These are phyloP conservation scores for Phorcus lineatus DNA, from an alignment of 2,888 invertebrate genomes.

Conservation along the genomic window DNA sequence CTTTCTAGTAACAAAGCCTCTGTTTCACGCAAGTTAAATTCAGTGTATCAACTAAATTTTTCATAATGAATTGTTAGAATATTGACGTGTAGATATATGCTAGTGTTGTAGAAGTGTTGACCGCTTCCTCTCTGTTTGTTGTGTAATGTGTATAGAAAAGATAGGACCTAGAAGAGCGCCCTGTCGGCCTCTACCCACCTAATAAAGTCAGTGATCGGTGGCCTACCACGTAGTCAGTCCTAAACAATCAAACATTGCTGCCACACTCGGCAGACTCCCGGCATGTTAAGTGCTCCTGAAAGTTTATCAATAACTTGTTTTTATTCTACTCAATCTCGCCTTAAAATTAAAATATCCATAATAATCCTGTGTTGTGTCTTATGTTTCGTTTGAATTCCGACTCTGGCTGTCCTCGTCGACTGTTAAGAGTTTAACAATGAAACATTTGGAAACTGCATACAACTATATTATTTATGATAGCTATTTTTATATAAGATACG, in stretches of 20 bases:
- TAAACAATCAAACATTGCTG: constrained; percentile 14
- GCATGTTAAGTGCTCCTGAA: constrained; percentile 18
- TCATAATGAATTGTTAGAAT: constrained; percentile 10
- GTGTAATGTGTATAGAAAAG: constrained; percentile 11
- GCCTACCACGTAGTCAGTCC: not conserved
- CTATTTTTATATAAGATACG: no score
- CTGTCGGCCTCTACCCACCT: constrained; percentile 19
- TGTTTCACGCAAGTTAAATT: constrained; percentile 11
- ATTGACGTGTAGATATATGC: constrained; percentile 18
- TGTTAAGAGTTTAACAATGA: no score
- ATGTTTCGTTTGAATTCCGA: not conserved
- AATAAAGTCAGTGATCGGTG: constrained; percentile 4
- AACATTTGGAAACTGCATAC: no score
- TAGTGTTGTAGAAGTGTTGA: constrained; percentile 24
- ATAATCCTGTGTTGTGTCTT: not conserved
- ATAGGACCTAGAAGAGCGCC: not conserved
- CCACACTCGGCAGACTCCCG: not conserved
- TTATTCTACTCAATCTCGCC: constrained; percentile 25
- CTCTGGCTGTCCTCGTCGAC: no score
- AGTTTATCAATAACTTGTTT: constrained; percentile 24
- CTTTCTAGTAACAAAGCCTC: not conserved
- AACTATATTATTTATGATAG: no score
- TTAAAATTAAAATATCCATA: constrained; percentile 14
- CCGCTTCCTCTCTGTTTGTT: constrained; percentile 18
- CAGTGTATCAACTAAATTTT: constrained; percentile 2